phyloP scores from a whole-genome alignment of 1,140 invertebrate species.

The Diuraphis noxia region DNA sequence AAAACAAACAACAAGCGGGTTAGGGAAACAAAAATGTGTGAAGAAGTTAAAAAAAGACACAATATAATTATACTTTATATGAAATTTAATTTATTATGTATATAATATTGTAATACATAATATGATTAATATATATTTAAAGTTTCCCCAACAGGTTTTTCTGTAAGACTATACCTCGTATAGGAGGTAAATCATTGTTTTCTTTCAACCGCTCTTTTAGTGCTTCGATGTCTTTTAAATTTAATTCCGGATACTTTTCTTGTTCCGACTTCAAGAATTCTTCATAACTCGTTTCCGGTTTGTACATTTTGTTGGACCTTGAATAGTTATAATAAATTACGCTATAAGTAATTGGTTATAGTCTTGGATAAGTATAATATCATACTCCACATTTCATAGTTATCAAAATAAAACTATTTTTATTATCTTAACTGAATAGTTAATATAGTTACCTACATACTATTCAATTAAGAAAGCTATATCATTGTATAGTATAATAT shows the following conservation, averaged over 20 bases:
- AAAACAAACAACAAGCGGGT: background rate
- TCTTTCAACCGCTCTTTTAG: background rate
- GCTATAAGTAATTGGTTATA: background rate
- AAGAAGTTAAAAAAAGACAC: background rate
- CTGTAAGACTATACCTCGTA: background rate
- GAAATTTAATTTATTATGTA: background rate
- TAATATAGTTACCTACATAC: too few relatives aligned
- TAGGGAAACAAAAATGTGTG: background rate
- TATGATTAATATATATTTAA: background rate
- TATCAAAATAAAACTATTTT: background rate
- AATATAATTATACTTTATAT: background rate
- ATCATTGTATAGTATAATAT: too few relatives aligned
- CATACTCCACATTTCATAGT: too few relatives aligned
- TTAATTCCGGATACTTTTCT: slow-evolving; percentile 37
- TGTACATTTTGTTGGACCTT: slow-evolving; percentile 17
- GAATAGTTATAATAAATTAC: background rate
- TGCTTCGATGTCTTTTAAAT: slow-evolving; percentile 28
- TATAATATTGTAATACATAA: background rate
- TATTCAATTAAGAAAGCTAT: too few relatives aligned
- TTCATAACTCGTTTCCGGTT: slow-evolving; percentile 4
- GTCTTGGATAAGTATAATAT: background rate
- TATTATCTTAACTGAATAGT: too few relatives aligned
- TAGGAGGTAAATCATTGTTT: slow-evolving; percentile 2
- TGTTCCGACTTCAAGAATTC: slow-evolving; percentile 20
- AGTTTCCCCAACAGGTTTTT: background rate